phyloP scores from a whole-genome alignment of 2,888 invertebrate genomes.

The Drosophila falleni region DNA sequence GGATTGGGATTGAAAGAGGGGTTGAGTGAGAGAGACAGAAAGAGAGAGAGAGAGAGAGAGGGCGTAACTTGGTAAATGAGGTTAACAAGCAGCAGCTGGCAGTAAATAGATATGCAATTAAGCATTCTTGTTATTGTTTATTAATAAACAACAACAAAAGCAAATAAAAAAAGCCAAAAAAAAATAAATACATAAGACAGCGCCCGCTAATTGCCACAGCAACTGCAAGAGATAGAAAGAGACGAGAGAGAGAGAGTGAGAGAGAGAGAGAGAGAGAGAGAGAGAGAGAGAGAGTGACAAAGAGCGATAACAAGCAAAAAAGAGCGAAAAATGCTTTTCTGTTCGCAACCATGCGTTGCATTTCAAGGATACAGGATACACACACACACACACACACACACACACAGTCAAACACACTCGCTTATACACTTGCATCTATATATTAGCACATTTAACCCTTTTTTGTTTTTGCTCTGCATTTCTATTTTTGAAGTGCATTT shows the following conservation, averaged over 20 bases:
- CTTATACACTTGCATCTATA: background rate
- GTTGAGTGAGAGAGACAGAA: background rate
- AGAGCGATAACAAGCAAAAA: no score
- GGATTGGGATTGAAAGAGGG: background rate
- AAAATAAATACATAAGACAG: slow-evolving; percentile 21
- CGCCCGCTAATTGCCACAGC: slow-evolving; percentile 67
- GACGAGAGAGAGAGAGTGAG: background rate
- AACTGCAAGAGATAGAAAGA: slow-evolving; percentile 37
- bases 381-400: slow-evolving; percentile 22
- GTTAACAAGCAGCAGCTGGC: slow-evolving; percentile 52
- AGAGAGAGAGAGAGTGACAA: no score
- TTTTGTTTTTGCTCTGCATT: slow-evolving; percentile 47
- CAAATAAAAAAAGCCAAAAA: slow-evolving; percentile 28
- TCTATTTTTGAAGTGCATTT: slow-evolving; percentile 81
- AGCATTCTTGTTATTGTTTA: slow-evolving; percentile 76
- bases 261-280: slow-evolving; percentile 2
- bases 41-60: background rate
- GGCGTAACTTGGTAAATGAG: slow-evolving; percentile 32
- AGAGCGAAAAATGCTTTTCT: slow-evolving; percentile 36
- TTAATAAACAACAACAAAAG: slow-evolving; percentile 69
- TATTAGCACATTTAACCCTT: slow-evolving; percentile 64
- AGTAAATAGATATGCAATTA: slow-evolving; percentile 66
- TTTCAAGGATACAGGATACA: slow-evolving; percentile 67
- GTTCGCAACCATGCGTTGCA: slow-evolving; percentile 52
- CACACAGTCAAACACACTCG: slow-evolving; percentile 19